phyloP scores from a whole-genome alignment of 2,113 vertebrate species.

The Tympanuchus pallidicinctus region DNA sequence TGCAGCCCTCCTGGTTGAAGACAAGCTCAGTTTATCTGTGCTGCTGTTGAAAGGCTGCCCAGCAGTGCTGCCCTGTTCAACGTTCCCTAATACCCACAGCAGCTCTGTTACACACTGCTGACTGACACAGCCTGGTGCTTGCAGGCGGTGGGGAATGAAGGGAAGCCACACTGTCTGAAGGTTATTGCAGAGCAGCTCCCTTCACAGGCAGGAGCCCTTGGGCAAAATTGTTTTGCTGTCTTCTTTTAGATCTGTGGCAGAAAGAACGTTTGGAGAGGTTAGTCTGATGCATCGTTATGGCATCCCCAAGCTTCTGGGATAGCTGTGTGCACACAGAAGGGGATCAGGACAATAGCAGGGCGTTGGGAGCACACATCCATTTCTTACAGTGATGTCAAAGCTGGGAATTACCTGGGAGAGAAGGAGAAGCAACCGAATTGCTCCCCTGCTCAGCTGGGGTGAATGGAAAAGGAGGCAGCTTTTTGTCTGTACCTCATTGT shows the following conservation, averaged over 20 bases:
- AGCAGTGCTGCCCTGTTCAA: not conserved
- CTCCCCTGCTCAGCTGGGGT: not conserved
- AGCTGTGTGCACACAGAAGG: no score
- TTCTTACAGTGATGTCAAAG: no score
- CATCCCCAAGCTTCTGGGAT: no score
- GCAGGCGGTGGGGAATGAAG: not conserved
- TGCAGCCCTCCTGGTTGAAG: not conserved
- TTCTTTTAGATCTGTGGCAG: not conserved
- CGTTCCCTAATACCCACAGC: not conserved
- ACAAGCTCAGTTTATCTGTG: not conserved
- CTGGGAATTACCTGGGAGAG: not conserved
- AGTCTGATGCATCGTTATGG: not conserved
- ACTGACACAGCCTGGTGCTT: not conserved
- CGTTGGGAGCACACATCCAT: not conserved
- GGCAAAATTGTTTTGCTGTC: not conserved
- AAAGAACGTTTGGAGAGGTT: not conserved
- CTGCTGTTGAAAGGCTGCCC: not conserved
- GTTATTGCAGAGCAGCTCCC: not conserved
- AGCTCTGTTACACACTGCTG: no score
- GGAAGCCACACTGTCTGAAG: not conserved
- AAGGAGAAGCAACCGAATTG: not conserved
- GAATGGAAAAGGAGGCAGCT: not conserved
- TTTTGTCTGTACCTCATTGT: not conserved
- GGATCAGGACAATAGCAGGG: not conserved
- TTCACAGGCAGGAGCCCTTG: not conserved